Conservation (phyloP, 1,140 invertebrate species). For the Spodoptera frugiperda region DNA sequence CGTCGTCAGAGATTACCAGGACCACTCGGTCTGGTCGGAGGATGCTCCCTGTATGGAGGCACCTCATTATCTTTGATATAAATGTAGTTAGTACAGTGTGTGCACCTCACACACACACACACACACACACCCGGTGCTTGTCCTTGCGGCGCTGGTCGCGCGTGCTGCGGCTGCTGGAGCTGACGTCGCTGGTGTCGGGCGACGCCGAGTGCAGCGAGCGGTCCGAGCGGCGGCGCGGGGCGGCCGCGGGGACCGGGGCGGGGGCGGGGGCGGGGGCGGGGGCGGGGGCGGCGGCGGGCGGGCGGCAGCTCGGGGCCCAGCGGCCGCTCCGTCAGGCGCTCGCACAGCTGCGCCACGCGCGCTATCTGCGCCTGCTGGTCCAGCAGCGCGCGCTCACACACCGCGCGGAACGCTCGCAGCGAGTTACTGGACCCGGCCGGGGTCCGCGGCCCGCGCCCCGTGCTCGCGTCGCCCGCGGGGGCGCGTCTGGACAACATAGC, state of each 20-base stretch:
- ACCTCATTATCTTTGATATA: too few species aligned
- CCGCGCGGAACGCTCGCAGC: conserved; percentile 63
- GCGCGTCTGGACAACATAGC: background rate
- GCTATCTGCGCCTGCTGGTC: conserved; percentile 74
- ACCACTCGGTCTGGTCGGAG: too few species aligned
- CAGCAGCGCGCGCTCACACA: conserved; percentile 68
- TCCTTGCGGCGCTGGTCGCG: conserved; percentile 53
- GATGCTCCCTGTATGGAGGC: too few species aligned
- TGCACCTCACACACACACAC: too few species aligned
- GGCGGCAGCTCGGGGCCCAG: background rate
- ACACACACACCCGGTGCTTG: conserved; percentile 56
- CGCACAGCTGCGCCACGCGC: conserved; percentile 69
- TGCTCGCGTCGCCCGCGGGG: conserved; percentile 37
- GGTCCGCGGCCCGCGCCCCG: conserved; percentile 19
- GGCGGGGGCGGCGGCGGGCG: conserved; percentile 9
- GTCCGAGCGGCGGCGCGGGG: conserved; percentile 33
- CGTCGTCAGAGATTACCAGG: too few species aligned
- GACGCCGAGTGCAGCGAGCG: conserved; percentile 17
- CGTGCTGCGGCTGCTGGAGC: conserved; percentile 58
- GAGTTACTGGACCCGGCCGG: conserved; percentile 52
- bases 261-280: conserved; percentile 50
- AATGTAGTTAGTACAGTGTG: too few species aligned
- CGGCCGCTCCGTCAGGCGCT: conserved; percentile 60
- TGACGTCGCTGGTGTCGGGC: conserved; percentile 55
- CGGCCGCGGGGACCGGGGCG: conserved; percentile 58